Percentiles rank a stretch among this genome's conserved stretches.
Evolutionary conservation across 2,797 vertebrate genomes (phyloP).

Genomic region (Myotis vivesi): DNA sequence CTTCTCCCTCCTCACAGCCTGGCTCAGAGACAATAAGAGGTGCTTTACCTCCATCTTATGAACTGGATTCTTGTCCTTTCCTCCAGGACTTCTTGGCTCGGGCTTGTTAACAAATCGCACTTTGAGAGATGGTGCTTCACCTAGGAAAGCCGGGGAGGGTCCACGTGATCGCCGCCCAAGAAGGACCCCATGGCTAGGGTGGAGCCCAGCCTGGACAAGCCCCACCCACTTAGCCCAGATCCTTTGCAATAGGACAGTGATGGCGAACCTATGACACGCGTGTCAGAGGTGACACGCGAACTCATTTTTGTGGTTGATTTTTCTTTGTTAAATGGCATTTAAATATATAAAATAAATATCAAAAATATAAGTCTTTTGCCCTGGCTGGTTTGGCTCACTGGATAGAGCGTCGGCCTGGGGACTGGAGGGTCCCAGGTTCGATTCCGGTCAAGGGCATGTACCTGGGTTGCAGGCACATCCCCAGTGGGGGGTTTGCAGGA

Average conservation of each 20-base stretch:
- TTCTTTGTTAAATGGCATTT: too few species aligned
- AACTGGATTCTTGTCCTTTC: conserved; percentile 70
- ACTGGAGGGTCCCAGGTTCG: too few species aligned
- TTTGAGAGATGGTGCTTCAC: conserved; percentile 47
- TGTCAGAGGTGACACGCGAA: too few species aligned
- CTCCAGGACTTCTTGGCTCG: conserved; percentile 68
- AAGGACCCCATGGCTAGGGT: fast-evolving
- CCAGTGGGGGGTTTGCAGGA: too few species aligned
- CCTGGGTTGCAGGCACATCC: too few species aligned
- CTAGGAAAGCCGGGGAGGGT: not conserved
- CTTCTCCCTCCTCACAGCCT: fast-evolving
- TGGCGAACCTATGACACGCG: too few species aligned
- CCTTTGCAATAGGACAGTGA: not conserved
- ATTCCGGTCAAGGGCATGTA: too few species aligned
- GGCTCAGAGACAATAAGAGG: fast-evolving
- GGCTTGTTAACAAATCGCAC: not conserved
- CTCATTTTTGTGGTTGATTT: too few species aligned
- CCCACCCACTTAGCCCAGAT: not conserved
- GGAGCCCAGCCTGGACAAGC: not conserved
- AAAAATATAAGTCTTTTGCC: too few species aligned
- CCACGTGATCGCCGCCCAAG: not conserved
- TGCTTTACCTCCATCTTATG: conserved; percentile 74
- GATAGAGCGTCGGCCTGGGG: too few species aligned
- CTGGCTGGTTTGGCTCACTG: too few species aligned
- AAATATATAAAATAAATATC: too few species aligned